Percentiles rank a stretch among this genome's conserved stretches.
Conservation (phyloP, 2,888 invertebrate genomes). For the Dasysyrphus tricinctus region DNA sequence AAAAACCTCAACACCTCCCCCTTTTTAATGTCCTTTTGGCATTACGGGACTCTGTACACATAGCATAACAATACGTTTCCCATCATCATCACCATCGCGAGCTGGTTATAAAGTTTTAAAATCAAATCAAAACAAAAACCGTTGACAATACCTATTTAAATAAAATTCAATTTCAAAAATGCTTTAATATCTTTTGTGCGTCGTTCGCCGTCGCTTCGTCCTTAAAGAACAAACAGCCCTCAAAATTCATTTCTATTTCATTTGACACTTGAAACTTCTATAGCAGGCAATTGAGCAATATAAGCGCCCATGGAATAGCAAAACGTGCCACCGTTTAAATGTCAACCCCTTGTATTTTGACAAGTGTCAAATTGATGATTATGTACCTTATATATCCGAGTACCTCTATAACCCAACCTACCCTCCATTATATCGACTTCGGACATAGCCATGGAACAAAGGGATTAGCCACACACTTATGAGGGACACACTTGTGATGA, state of each 20-base stretch:
- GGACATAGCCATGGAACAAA: constrained; percentile 22
- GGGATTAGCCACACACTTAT: constrained; percentile 59
- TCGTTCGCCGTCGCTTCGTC: no score
- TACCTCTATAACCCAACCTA: background rate
- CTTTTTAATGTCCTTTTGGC: constrained; percentile 1
- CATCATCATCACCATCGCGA: constrained; percentile 29
- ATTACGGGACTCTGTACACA: background rate
- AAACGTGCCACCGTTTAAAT: constrained; percentile 74
- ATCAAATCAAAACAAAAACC: constrained; percentile 73
- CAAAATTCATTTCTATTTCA: background rate
- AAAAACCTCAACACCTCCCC: background rate
- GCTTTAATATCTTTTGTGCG: constrained; percentile 15
- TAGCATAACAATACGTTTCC: constrained; percentile 57
- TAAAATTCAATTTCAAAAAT: constrained; percentile 65
- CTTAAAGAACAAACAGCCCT: constrained; percentile 18
- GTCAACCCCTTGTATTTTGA: constrained; percentile 80
- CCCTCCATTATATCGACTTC: background rate
- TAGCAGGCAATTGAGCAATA: constrained; percentile 33
- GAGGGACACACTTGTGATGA: constrained; percentile 29
- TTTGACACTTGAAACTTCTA: constrained; percentile 30
- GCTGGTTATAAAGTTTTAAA: constrained; percentile 68
- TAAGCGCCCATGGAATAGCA: constrained; percentile 35
- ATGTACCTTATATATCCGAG: constrained; percentile 27
- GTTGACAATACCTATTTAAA: constrained; percentile 37
- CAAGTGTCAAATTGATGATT: constrained; percentile 80